Base-by-base conservation (phyloP, 2,888 invertebrate species). In the Eilema sororculum region DNA sequence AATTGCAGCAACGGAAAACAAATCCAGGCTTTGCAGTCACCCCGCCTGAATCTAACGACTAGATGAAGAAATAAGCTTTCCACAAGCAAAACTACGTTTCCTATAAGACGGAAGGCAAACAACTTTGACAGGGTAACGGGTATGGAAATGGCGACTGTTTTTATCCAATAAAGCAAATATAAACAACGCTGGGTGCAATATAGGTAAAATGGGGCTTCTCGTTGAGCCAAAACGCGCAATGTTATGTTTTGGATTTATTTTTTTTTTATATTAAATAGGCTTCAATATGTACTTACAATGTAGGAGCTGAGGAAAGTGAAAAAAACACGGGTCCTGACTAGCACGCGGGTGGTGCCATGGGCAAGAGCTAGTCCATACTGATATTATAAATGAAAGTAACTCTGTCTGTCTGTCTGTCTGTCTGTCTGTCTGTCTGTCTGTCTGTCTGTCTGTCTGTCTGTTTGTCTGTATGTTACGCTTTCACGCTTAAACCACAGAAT, bases 1-100 rank as follows among this genome's bases (percentile, higher is more conserved):
- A 84, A 88, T 88, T 85, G 87, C 84, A 84, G 79, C 77, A 80
- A 83, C 77, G 77, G 77, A 76, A 79, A 80, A 77, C 81, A 86
- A 87, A 88, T 85, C 87, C 85, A 78, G 80, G 83, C 84, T 85
- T 85, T 74, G 78, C 75, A 72, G 81, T 81, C 82, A 74, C 73
- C 75, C 78, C 72, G 82, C 77, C 79, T 78, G 81, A 71, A 71
- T 81, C 85, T 82, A 80, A 80, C 80, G 79, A 79, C 79, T 86
- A 84, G 83, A 84, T 86, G 81, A 83, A 84, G 80, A 84, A 84
- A 84, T 85, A 86, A 88, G 84, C 85, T 83, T 78, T 76, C 78
- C 71, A 78, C 82, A 84, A 80, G 80, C 75, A 80, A 81, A 81
- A 74, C 77, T 80, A 77, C 72, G 71, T 78, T 80, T 81, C 69